Percentiles rank a stretch among this genome's conserved stretches.
phyloP scores from a whole-genome alignment of 2,797 vertebrate genomes.

The Chaenodraco wilsoni region DNA sequence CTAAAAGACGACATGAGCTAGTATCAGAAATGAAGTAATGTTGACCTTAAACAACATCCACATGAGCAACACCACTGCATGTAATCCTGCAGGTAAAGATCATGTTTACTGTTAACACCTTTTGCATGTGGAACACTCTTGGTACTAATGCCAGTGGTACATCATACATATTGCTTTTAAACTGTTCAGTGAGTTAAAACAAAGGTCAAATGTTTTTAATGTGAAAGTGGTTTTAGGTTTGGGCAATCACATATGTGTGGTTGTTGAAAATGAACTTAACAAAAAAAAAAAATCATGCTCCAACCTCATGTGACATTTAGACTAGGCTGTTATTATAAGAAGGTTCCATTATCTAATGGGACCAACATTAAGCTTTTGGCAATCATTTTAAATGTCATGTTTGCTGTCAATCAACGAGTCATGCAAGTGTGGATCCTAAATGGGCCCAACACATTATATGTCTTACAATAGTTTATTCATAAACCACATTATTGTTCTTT shows the following conservation, averaged over 20 bases:
- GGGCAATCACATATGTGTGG: neutral
- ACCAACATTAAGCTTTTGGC: conserved; percentile 2
- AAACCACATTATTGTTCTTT: neutral
- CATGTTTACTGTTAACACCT: no score
- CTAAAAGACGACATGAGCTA: neutral
- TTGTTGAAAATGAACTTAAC: neutral
- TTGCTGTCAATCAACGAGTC: conserved; percentile 19
- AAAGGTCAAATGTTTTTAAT: no score
- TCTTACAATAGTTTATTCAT: neutral
- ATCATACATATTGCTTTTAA: neutral
- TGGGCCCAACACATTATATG: neutral
- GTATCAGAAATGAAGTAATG: neutral
- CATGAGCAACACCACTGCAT: neutral
- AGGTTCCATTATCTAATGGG: neutral
- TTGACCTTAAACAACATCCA: neutral
- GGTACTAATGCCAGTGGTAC: neutral
- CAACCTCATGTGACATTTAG: conserved; percentile 19
- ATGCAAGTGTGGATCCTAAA: conserved; percentile 2
- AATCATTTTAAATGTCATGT: conserved; percentile 25
- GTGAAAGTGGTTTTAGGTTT: neutral
- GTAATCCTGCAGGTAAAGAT: neutral
- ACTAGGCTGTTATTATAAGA: neutral
- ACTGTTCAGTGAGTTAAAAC: no score
- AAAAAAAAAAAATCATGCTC: neutral
- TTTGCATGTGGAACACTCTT: no score